Evolutionary conservation across 2,797 vertebrate genomes (phyloP).

Genomic region (Vespertilio murinus): DNA sequence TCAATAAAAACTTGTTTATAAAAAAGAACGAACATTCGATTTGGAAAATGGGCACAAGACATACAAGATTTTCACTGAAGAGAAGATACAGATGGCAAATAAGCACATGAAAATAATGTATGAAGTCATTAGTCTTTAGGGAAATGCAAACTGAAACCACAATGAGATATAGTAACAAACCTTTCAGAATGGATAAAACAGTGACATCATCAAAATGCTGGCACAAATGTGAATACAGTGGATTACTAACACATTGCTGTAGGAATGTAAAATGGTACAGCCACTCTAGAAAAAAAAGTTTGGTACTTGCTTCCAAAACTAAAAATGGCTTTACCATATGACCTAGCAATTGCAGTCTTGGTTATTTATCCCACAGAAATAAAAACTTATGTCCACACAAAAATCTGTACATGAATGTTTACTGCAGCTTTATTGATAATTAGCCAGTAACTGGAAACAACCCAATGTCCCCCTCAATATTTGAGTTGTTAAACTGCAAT

Average conservation of each 20-base stretch:
- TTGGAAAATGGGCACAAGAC: background rate
- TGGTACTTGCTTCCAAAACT: background rate
- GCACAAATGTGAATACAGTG: background rate
- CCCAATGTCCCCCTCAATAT: background rate
- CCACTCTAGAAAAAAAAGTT: background rate
- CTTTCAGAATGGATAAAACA: background rate
- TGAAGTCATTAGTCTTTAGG: background rate
- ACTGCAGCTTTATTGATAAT: background rate
- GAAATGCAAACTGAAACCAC: background rate
- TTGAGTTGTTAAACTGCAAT: background rate
- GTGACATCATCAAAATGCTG: background rate
- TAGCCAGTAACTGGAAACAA: background rate
- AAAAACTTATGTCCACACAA: background rate
- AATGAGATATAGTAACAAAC: background rate
- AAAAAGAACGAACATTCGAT: background rate
- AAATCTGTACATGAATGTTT: background rate
- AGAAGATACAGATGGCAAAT: background rate
- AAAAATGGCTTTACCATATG: background rate
- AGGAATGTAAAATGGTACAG: background rate
- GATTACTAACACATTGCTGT: background rate
- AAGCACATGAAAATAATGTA: background rate
- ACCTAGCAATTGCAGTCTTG: background rate
- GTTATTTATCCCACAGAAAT: background rate
- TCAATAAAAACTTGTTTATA: too few species aligned
- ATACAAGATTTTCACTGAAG: background rate